Evolutionary conservation across 2,888 invertebrate genomes (phyloP), one percentile per base, ranked within the genome.

Genomic region (Terebella lapidaria): DNA sequence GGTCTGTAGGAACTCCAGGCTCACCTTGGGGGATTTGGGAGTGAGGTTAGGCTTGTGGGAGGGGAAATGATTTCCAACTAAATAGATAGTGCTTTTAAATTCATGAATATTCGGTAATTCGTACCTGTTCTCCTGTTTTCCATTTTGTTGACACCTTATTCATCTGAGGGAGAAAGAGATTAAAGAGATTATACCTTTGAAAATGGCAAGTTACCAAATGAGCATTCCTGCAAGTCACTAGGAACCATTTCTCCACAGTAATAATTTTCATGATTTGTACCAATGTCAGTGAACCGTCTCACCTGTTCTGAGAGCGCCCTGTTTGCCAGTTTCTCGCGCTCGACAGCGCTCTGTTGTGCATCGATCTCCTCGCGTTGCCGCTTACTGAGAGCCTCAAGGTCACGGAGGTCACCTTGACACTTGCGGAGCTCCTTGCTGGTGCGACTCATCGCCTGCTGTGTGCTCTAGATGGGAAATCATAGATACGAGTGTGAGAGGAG

Each of bases 351-450:
- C 3, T 71, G 67, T 22, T 69, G 69, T 42, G 63, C 67, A 56
- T 75, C 71, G 56, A 76, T 67, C 52, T 72, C 72, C 30, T 73
- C 66, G 54, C 72, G n/a, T 24, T 57, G 53, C 22, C 53, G 46
- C 15, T 24, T 18, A 22, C 58, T 22, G 20, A 25, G 15, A 3
- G 42, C 69, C 60, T 77, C 75, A 42, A 75, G 63, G 47, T 76
- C 75, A 5, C 67, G 66, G 56, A 69, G 70, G 54, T 74, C 74
- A 1, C 67, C 65, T 52, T 75, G 62, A 18, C 72, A 62, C 20
- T 71, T 65, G 59, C 71, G 74, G 58, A 77, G 62, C 57, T 78
- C 78, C 61, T 75, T 76, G n/a, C 72, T 72, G 22, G 74, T 70
- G 35, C 72, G 66, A 0, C 73, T 72, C 59, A 74, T 72, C 57